Base-by-base conservation (phyloP, 30 jellyfish, hydroid and myxozoan genomes). In the Aurelia sp. region DNA sequence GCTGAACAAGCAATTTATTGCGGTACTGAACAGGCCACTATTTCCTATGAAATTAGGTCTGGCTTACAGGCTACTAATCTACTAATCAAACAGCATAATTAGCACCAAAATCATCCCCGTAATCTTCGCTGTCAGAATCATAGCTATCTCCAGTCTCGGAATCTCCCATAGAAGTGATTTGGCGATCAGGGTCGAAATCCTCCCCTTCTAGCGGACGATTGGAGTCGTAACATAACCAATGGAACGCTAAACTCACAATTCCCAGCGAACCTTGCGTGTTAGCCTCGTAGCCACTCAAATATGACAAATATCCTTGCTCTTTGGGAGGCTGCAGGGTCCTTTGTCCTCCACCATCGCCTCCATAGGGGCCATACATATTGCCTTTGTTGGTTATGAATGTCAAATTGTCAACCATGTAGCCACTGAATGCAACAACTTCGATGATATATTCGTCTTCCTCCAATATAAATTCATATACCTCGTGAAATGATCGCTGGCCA, bases 261-360 rank as follows among this genome's bases (percentile, higher is more conserved):
- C 89, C 95, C 11, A 74, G 78, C 12, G 88, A 60, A 7, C 86
- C 95, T 74, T 86, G 95, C 5, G 95, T 74, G 16, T 53, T 16
- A 27, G 84, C 95, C 51, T 77, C 88, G 20, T 57, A 19, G 12
- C 88, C 88, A 65, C 89, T 73, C 59, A 86, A 60, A 44, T 51
- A 59, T 2, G 89, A 60, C 48, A 89, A 66, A 58, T 79, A 89
- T 4, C 79, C 88, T 19, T 55, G 18, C 18, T 67, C 73, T 9
- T n/a, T 44, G 23, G 96, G 83, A 66, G 76, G 74, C 13, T 18
- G 37, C 17, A 52, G 72, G 51, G 22, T 55, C 19, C 79, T 19
- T 48, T 50, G 7, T n/a, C 93, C 93, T 16, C 97, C 97, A 51
- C 97, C 97, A 55, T 81, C 97, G 2, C 97, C 97, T 18, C 97